phyloP scores from a whole-genome alignment of 2,888 invertebrate species.

The Limenitis camilla region DNA sequence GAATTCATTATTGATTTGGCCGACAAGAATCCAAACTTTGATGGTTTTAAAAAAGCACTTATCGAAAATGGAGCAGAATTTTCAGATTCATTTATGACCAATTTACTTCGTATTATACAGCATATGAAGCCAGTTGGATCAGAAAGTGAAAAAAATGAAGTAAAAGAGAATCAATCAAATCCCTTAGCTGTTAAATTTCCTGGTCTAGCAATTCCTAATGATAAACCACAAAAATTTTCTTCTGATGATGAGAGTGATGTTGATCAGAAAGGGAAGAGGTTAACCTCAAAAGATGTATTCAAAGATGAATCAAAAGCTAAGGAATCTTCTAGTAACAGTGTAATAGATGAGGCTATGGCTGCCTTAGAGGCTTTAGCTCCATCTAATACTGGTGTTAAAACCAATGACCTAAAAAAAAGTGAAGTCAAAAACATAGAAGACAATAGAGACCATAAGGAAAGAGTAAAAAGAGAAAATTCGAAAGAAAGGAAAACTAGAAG shows the following conservation, averaged over 20 bases:
- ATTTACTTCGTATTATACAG: constrained; percentile 94
- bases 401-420: constrained; percentile 31
- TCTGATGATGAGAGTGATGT: constrained; percentile 55
- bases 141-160: constrained; percentile 14
- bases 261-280: constrained; percentile 42
- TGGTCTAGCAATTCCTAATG: constrained; percentile 86
- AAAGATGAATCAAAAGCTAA: constrained; percentile 51
- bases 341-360: constrained; percentile 88
- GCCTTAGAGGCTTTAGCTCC: constrained; percentile 90
- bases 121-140: constrained; percentile 75
- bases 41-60: constrained; percentile 89
- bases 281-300: constrained; percentile 62
- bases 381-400: constrained; percentile 52
- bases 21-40: constrained; percentile 88
- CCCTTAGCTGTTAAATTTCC: constrained; percentile 80
- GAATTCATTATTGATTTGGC: constrained; percentile 98
- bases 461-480: constrained; percentile 39
- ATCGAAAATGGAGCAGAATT: constrained; percentile 96
- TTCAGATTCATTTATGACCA: constrained; percentile 95
- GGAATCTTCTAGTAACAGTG: constrained; percentile 44
- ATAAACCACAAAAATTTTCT: constrained; percentile 66
- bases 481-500: constrained; percentile 36
- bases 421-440: constrained; percentile 39
- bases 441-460: constrained; percentile 42
- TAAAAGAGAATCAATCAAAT: constrained; percentile 8